phyloP scores from a whole-genome alignment of 35 echinoderm and acorn worm species.

The Strongylocentrotus purpuratus region DNA sequence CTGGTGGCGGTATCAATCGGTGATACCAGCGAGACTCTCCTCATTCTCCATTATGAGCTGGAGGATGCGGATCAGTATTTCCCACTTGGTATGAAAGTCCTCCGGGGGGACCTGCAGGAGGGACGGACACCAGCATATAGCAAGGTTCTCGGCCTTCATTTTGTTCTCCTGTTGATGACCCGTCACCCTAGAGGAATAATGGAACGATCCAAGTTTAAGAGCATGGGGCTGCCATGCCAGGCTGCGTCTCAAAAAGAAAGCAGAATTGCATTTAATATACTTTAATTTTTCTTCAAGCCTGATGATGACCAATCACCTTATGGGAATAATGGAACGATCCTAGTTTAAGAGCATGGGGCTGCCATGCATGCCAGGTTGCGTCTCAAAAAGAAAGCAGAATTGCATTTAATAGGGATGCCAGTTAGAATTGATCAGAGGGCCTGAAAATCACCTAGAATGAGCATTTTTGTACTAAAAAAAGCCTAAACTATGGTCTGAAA shows the following conservation, averaged over 20 bases:
- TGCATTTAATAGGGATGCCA: too few relatives aligned
- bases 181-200: slow-evolving; percentile 73
- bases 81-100: not conserved
- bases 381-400: too few relatives aligned
- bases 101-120: slow-evolving; percentile 56
- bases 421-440: too few relatives aligned
- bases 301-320: slow-evolving; percentile 75
- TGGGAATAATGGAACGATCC: slow-evolving; percentile 43
- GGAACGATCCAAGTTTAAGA: slow-evolving; percentile 24
- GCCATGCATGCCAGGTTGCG: too few relatives aligned
- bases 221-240: too few relatives aligned
- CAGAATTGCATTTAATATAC: too few relatives aligned
- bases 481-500: too few relatives aligned
- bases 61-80: not conserved
- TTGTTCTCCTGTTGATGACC: slow-evolving; percentile 68
- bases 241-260: too few relatives aligned
- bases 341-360: not conserved
- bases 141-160: slow-evolving; percentile 87
- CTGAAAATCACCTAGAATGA: too few relatives aligned
- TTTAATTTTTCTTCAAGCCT: too few relatives aligned
- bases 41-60: not conserved
- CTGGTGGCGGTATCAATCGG: too few relatives aligned
- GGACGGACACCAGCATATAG: slow-evolving; percentile 95
- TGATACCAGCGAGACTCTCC: not conserved
- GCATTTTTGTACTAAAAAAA: too few relatives aligned